Conservation (phyloP, 2,888 invertebrate genomes). For the Perithous albicinctus region DNA sequence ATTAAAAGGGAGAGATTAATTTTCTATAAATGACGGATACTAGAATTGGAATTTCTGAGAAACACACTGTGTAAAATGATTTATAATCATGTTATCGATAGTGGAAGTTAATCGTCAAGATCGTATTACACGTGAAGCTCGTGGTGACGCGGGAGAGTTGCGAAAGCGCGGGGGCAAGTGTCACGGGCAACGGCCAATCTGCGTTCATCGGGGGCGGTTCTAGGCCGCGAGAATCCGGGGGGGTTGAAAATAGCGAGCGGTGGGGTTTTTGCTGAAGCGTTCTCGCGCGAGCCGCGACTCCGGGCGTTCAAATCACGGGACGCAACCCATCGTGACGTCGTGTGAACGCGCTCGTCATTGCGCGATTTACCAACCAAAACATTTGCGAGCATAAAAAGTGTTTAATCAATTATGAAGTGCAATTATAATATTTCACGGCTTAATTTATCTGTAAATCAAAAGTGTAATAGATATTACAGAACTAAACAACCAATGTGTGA, state of each 20-base stretch:
- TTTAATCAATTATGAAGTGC: conserved; percentile 12
- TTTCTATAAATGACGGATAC: background rate
- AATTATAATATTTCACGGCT: background rate
- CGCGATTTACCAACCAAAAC: background rate
- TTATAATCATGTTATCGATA: conserved; percentile 20
- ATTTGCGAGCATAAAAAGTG: background rate
- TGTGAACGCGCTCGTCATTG: conserved; percentile 34
- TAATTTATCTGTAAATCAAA: background rate
- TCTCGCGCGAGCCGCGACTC: conserved; percentile 69
- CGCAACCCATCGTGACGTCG: conserved; percentile 71
- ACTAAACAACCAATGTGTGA: conserved; percentile 10
- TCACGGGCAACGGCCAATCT: conserved; percentile 76
- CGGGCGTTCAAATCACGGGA: conserved; percentile 84
- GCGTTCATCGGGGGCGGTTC: conserved; percentile 81
- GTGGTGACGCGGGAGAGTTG: conserved; percentile 28
- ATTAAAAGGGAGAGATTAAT: conserved; percentile 9
- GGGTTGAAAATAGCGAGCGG: conserved; percentile 65
- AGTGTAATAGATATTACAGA: background rate
- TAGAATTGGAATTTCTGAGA: background rate
- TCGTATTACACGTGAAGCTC: conserved; percentile 23
- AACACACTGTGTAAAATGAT: background rate
- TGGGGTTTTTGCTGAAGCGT: conserved; percentile 63
- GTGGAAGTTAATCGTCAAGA: background rate
- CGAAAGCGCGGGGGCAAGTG: conserved; percentile 67
- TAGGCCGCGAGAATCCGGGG: conserved; percentile 67